Evolutionary conservation across 2,888 invertebrate genomes (phyloP).

Genomic region (Stegophylla sp.): DNA sequence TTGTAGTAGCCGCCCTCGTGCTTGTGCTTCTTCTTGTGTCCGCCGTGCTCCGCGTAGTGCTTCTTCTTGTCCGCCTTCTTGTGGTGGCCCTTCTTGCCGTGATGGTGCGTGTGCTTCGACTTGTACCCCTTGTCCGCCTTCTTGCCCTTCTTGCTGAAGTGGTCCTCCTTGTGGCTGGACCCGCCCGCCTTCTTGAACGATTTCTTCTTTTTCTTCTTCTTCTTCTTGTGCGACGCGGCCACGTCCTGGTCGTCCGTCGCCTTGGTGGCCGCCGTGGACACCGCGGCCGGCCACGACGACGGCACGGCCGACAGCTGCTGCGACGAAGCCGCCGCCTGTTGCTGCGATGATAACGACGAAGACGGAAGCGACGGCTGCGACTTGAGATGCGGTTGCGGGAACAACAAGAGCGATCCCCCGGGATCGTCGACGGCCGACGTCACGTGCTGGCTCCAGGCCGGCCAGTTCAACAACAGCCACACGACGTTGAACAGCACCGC

Average conservation of each 20-base stretch:
- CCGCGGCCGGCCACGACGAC: constrained; percentile 58
- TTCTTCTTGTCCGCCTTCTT: constrained; percentile 72
- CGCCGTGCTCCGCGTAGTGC: constrained; percentile 71
- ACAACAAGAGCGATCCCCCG: constrained; percentile 65
- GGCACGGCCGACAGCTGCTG: constrained; percentile 10
- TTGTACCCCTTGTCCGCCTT: constrained; percentile 78
- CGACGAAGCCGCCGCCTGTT: constrained; percentile 66
- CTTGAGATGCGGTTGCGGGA: constrained; percentile 24
- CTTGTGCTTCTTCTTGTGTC: constrained; percentile 72
- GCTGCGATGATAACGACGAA: too few species aligned
- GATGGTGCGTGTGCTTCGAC: constrained; percentile 73
- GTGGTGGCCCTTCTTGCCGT: constrained; percentile 77
- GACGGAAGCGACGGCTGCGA: neutral
- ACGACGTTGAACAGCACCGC: constrained; percentile 27
- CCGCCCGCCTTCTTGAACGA: constrained; percentile 73
- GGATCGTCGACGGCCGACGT: constrained; percentile 61
- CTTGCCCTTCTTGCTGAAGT: constrained; percentile 73
- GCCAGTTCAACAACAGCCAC: constrained; percentile 22
- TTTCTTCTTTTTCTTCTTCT: constrained; percentile 63
- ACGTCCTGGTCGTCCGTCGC: constrained; percentile 57
- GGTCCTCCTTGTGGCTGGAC: constrained; percentile 73
- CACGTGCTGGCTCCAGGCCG: constrained; percentile 62
- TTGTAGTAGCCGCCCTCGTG: constrained; percentile 73
- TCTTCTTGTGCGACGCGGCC: constrained; percentile 65
- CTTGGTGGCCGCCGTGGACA: neutral